A percentile compares a stretch with the other conserved stretches of the same genome.
Conservation (phyloP, 2,113 vertebrate genomes). For the Lethenteron reissneri region DNA sequence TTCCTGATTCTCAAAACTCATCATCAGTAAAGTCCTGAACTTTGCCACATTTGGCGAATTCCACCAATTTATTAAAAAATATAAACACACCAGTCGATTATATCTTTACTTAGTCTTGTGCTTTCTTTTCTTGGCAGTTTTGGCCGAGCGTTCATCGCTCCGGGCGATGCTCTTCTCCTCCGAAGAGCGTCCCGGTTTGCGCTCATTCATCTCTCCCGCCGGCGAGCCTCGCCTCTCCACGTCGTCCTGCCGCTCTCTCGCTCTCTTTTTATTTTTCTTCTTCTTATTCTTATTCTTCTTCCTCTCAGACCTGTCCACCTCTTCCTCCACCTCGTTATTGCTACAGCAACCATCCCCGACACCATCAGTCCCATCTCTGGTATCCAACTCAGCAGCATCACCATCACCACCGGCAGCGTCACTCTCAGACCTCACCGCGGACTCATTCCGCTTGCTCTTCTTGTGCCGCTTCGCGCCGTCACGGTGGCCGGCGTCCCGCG, state of each 20-base stretch:
- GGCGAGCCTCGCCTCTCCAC: neutral
- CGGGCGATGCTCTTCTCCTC: too few relatives aligned
- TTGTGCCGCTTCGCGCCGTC: neutral
- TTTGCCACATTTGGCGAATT: too few relatives aligned
- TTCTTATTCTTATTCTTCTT: neutral
- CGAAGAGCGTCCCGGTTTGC: too few relatives aligned
- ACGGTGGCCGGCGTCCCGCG: neutral
- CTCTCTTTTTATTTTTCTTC: neutral
- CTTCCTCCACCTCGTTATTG: neutral
- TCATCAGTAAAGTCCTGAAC: too few relatives aligned
- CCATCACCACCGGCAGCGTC: neutral
- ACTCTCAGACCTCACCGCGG: neutral
- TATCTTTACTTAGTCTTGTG: too few relatives aligned
- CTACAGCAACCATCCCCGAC: neutral
- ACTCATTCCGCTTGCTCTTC: neutral
- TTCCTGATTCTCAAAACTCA: too few relatives aligned
- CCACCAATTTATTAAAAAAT: too few relatives aligned
- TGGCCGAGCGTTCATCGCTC: too few relatives aligned
- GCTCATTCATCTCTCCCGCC: too few relatives aligned
- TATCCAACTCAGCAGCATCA: neutral
- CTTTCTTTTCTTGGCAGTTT: too few relatives aligned
- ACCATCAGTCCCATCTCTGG: neutral
- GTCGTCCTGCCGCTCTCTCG: neutral
- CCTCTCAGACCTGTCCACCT: neutral
- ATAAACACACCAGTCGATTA: too few relatives aligned